These are phyloP conservation scores for Patagioenas fasciata DNA, from an alignment of 2,113 vertebrate species.

Conservation along the genomic window DNA sequence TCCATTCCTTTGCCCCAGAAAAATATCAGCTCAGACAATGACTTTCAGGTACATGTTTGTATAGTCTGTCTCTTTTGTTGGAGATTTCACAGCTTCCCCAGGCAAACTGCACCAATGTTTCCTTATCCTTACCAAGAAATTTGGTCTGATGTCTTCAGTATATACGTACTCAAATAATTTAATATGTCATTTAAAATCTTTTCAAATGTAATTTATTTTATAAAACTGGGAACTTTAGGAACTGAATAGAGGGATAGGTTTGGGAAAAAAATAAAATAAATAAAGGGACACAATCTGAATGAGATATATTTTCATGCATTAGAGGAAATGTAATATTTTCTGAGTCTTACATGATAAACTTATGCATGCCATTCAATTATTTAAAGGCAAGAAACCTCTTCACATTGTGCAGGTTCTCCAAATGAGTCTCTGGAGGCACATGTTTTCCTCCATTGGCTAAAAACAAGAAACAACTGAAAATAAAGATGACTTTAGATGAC, in stretches of 20 bases:
- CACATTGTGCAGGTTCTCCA: accelerated
- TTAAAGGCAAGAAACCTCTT: background rate
- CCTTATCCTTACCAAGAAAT: background rate
- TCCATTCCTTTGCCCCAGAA: background rate
- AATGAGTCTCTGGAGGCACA: background rate
- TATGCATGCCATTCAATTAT: background rate
- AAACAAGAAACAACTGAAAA: background rate
- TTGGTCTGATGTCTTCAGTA: background rate
- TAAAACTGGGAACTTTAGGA: background rate
- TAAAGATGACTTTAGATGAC: background rate
- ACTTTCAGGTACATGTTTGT: background rate
- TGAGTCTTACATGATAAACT: background rate
- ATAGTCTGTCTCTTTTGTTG: background rate
- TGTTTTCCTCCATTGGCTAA: background rate
- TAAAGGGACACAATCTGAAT: background rate
- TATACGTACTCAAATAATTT: background rate
- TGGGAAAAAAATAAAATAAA: background rate
- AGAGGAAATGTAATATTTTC: background rate
- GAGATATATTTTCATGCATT: background rate
- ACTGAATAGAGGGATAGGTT: background rate
- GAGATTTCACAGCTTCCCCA: background rate
- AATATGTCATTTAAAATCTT: background rate
- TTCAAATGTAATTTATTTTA: background rate
- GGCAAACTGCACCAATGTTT: background rate
- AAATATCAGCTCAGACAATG: background rate